Conservation (phyloP, 1,140 invertebrate genomes). For the Dreissena rostriformis region DNA sequence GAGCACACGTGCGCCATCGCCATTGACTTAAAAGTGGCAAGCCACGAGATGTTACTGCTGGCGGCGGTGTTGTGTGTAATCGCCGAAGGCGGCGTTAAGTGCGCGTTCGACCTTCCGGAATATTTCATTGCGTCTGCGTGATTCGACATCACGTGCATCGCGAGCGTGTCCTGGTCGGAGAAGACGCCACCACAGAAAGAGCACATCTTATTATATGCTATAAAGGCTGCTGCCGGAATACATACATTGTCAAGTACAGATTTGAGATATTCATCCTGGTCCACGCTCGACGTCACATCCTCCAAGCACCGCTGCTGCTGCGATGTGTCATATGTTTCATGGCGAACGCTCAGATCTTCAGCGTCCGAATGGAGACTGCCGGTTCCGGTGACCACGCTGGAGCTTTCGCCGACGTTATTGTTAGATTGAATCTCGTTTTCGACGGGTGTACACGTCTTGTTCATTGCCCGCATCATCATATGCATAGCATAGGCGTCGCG, state of each 20-base stretch:
- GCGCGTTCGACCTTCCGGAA: not conserved
- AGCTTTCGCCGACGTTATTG: not conserved
- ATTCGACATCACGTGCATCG: constrained; percentile 61
- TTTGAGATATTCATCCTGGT: constrained; percentile 53
- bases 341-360: not conserved
- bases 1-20: constrained; percentile 3
- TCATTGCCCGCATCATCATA: constrained; percentile 72
- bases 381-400: not conserved
- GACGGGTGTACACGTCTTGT: constrained; percentile 60
- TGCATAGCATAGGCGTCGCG: constrained; percentile 73
- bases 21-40: not conserved
- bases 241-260: constrained; percentile 53
- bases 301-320: constrained; percentile 31
- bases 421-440: not conserved
- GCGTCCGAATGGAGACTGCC: not conserved
- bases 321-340: not conserved
- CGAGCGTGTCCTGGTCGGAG: constrained; percentile 55
- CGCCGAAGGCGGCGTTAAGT: not conserved
- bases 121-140: constrained; percentile 48
- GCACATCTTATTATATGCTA: constrained; percentile 40
- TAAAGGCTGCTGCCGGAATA: not conserved
- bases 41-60: not conserved
- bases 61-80: not conserved
- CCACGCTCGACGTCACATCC: constrained; percentile 46
- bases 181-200: constrained; percentile 41